Percentiles rank a stretch among this genome's conserved stretches.
Evolutionary conservation across 2,797 vertebrate genomes (phyloP).

Genomic region (Florisuga fusca): DNA sequence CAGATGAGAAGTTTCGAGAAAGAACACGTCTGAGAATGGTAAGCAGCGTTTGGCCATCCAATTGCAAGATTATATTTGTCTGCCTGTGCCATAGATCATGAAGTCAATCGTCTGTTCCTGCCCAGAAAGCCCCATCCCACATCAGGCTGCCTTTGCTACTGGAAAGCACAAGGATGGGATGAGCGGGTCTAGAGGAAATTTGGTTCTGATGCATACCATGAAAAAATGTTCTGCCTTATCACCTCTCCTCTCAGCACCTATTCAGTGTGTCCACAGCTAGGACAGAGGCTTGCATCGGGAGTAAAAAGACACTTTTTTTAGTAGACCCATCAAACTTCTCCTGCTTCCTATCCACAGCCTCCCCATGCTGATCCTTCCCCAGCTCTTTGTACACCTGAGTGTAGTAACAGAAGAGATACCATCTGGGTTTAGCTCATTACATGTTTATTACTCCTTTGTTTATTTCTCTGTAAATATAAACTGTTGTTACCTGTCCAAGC

Average conservation of each 20-base stretch:
- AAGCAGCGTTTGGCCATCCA: neutral
- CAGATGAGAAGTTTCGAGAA: constrained; percentile 34
- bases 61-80: neutral
- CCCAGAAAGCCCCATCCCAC: neutral
- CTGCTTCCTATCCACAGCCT: neutral
- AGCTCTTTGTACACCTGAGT: constrained; percentile 4
- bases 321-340: neutral
- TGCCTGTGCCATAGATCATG: constrained; percentile 1
- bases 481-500: constrained; percentile 40
- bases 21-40: neutral
- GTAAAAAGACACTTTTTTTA: neutral
- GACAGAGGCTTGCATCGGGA: neutral
- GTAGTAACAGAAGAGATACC: constrained; percentile 47
- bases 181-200: neutral
- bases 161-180: neutral
- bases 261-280: neutral
- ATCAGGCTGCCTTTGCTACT: neutral
- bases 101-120: neutral
- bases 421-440: constrained; percentile 64
- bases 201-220: neutral
- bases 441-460: constrained; percentile 62
- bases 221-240: neutral
- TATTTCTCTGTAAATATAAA: constrained; percentile 63
- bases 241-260: neutral
- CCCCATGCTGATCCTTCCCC: neutral